These are phyloP conservation scores for Cynocephalus volans DNA, from an alignment of 2,113 vertebrate genomes.

Conservation along the genomic window DNA sequence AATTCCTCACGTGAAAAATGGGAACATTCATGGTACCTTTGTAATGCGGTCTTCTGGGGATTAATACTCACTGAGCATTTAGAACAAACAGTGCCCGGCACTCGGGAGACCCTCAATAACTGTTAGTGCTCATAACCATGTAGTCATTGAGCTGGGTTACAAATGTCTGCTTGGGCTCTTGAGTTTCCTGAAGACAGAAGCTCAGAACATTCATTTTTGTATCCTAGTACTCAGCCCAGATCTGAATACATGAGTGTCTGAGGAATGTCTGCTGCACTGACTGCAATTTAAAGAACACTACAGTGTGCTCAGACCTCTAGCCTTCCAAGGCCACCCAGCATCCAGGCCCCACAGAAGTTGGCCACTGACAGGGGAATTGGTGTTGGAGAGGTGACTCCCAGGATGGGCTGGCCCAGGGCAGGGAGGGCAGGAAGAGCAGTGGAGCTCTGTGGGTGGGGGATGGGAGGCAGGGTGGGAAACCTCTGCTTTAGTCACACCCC, in stretches of 20 bases:
- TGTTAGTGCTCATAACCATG: background rate
- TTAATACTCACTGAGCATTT: background rate
- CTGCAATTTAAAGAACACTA: background rate
- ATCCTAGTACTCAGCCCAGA: background rate
- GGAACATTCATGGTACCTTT: background rate
- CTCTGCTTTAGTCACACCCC: background rate
- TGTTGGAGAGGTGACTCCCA: background rate
- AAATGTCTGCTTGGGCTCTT: too few relatives aligned
- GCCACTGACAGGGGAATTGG: background rate
- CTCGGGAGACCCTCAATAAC: background rate
- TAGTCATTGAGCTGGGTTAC: background rate
- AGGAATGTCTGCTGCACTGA: background rate
- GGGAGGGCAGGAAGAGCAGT: too few relatives aligned
- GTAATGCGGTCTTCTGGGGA: background rate
- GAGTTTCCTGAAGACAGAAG: background rate
- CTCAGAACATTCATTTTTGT: background rate
- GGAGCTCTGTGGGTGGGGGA: background rate
- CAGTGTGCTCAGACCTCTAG: background rate
- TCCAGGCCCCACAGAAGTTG: background rate
- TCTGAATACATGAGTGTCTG: rapidly evolving
- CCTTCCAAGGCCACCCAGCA: background rate
- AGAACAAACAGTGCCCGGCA: background rate
- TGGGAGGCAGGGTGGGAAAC: background rate
- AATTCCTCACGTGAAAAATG: background rate
- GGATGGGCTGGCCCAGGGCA: background rate